Evolutionary conservation across 2,888 invertebrate species (phyloP), one percentile per base, ranked within the genome.

Genomic region (Tricholauxania praeusta): DNA sequence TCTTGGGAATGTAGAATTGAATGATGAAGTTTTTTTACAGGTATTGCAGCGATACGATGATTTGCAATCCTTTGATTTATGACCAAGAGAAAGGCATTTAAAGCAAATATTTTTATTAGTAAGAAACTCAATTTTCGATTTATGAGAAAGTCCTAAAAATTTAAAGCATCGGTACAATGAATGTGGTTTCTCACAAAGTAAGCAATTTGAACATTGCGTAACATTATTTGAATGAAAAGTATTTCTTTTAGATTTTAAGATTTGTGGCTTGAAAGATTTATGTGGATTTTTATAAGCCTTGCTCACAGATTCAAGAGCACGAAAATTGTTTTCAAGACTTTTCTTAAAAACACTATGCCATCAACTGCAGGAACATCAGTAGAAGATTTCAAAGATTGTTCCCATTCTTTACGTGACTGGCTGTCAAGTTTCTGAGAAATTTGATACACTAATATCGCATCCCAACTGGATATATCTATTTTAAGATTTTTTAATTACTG

Each of bases 241-340:
- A 22, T 22, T 22, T 22, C 22, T 22, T 22, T 22, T 3, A 22
- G 22, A 22, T 22, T 22, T 22, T 22, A 22, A 22, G 3, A 22
- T 3, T 22, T 1, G 22, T 22, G 22, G 22, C 3, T 22, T 22
- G 3, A 22, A 22, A 22, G 22, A 22, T 22, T 22, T 22, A 1
- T 22, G 22, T 22, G 22, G 22, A 22, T 1, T 22, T 22, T 22
- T 22, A 22, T 22, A 22, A 22, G 22, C 3, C n/a, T n/a, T n/a
- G n/a, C n/a, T n/a, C 22, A 62, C 14, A 52, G 28, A 64, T n/a
- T 71, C 66, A 3, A 67, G 22, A 5, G 39, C 55, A 3, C 67
- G 17, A 17, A 72, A 72, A 14, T 52, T 67, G 19, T 48, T 47
- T n/a, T 72, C 67, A 12, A 72, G 17, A 63, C n/a, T n/a, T n/a